Percentiles rank a stretch among this genome's conserved stretches.
Conservation (phyloP, 2,888 invertebrate genomes). For the Andrena marginata region DNA sequence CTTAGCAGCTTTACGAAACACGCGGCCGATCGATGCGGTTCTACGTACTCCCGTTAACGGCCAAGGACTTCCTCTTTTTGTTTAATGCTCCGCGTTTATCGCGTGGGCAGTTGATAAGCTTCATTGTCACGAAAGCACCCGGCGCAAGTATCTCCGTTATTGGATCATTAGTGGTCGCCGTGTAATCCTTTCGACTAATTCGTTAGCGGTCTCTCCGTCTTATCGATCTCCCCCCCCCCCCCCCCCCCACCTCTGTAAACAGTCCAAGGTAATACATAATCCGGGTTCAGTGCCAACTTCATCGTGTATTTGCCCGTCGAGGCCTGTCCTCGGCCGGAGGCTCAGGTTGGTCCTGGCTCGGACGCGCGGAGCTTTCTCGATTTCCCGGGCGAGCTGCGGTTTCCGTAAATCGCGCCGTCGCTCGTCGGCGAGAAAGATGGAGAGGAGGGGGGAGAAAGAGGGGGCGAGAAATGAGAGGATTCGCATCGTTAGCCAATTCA, state of each 20-base stretch:
- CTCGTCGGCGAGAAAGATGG: neutral
- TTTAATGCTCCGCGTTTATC: neutral
- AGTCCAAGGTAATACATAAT: neutral
- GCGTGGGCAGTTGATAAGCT: constrained; percentile 72
- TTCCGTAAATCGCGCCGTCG: constrained; percentile 37
- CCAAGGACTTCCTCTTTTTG: neutral
- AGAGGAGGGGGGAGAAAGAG: constrained; percentile 10
- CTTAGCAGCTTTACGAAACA: constrained; percentile 38
- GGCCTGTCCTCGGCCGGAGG: too few species aligned
- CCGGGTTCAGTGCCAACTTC: constrained; percentile 17
- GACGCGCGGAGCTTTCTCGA: neutral
- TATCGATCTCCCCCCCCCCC: neutral
- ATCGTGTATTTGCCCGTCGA: too few species aligned
- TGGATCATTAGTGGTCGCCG: constrained; percentile 65
- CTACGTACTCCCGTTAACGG: constrained; percentile 11
- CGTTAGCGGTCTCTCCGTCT: constrained; percentile 13
- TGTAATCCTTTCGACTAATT: constrained; percentile 43
- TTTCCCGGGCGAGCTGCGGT: neutral
- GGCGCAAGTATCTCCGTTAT: constrained; percentile 59
- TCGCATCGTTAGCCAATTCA: constrained; percentile 80
- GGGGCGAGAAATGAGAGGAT: constrained; percentile 64
- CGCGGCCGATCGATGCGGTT: constrained; percentile 49
- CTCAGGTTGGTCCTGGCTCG: too few species aligned
- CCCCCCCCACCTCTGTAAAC: neutral
- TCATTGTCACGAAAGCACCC: constrained; percentile 63